Percentiles rank a stretch among this genome's conserved stretches.
Conservation (phyloP, 2,888 invertebrate species). For the Dicyrtoma fusca region DNA sequence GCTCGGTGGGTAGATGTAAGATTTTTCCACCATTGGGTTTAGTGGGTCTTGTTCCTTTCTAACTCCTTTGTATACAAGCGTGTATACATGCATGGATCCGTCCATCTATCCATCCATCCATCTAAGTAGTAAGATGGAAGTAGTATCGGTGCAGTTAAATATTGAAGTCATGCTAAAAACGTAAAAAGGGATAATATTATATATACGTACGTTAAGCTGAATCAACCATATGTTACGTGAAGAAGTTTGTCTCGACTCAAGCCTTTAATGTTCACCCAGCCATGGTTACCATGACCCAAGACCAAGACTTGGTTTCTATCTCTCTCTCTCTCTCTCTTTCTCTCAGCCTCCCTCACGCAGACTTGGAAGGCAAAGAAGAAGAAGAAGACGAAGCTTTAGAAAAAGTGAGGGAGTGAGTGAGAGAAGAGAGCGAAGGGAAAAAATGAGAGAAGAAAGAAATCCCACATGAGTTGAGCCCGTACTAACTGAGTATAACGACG, state of each 20-base stretch:
- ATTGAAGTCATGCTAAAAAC: too few species aligned
- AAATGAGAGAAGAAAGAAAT: too few species aligned
- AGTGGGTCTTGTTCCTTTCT: too few species aligned
- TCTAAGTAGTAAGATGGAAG: too few species aligned
- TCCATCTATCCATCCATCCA: too few species aligned
- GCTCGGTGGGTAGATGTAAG: too few species aligned
- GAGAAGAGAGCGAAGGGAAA: not conserved
- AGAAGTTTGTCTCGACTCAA: constrained; percentile 12
- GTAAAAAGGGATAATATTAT: not conserved
- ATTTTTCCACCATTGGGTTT: too few species aligned
- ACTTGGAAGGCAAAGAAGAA: not conserved
- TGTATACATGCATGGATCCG: too few species aligned
- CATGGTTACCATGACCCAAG: constrained; percentile 11
- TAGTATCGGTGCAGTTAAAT: too few species aligned
- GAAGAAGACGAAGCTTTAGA: not conserved
- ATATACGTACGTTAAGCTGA: constrained; percentile 10
- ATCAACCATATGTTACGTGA: constrained; percentile 25
- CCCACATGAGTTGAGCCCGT: not conserved
- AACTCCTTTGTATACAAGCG: too few species aligned
- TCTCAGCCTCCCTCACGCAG: not conserved
- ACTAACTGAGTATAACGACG: not conserved
- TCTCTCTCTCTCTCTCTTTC: constrained; percentile 4
- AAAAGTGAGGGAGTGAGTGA: constrained; percentile 1
- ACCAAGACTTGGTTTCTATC: constrained; percentile 1
- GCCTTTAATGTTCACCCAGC: constrained; percentile 29